A percentile compares a stretch with the other conserved stretches of the same genome.
Evolutionary conservation across 2,113 vertebrate species (phyloP).

Genomic region (Chionomys nivalis): DNA sequence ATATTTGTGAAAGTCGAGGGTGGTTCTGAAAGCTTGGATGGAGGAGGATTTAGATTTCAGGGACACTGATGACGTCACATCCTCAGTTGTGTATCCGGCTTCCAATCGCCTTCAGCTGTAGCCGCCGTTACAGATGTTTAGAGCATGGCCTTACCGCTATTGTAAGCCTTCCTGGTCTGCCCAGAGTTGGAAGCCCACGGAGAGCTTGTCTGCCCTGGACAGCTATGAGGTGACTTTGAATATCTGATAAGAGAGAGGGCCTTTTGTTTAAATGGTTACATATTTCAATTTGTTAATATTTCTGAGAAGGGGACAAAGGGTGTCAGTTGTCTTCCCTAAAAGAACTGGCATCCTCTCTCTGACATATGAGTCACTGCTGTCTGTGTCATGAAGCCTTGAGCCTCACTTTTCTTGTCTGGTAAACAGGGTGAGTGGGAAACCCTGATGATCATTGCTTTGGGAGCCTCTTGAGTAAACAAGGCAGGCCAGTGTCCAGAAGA

Average conservation of each 20-base stretch:
- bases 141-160: neutral
- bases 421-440: no score
- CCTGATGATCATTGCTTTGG: neutral
- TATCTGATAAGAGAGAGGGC: neutral
- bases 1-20: neutral
- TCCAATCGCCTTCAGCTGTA: neutral
- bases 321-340: no score
- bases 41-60: neutral
- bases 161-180: neutral
- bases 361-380: neutral
- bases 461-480: neutral
- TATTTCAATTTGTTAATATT: neutral
- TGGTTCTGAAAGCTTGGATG: neutral
- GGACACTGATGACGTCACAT: neutral
- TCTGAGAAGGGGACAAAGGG: neutral
- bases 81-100: neutral
- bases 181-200: neutral
- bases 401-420: neutral
- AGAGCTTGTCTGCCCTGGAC: fast-evolving
- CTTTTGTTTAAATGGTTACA: neutral
- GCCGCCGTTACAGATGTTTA: neutral
- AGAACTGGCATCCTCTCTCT: neutral
- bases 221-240: neutral
- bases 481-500: neutral
- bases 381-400: no score